Evolutionary conservation across 2,113 vertebrate genomes (phyloP).

Genomic region (Hiodon tergisus): DNA sequence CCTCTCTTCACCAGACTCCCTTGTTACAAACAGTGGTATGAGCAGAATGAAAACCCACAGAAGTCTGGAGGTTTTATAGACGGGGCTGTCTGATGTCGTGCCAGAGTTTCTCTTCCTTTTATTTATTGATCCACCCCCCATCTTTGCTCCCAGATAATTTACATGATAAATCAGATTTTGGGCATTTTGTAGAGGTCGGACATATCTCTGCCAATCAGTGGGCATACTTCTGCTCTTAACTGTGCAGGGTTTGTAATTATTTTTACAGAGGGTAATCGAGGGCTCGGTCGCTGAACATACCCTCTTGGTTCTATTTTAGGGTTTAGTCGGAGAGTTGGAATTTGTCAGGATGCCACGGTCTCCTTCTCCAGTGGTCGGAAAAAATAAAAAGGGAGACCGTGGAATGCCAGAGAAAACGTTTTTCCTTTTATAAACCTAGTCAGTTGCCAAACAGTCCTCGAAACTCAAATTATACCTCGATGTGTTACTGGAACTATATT

Average conservation of each 20-base stretch:
- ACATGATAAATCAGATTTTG: not conserved
- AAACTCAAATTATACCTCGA: not conserved
- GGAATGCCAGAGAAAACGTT: slow-evolving; percentile 42
- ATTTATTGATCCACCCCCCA: not conserved
- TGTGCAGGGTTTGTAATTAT: not conserved
- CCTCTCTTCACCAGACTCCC: not conserved
- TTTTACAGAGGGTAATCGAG: slow-evolving; percentile 43
- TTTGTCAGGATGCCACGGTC: slow-evolving; percentile 40
- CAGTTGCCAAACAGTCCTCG: slow-evolving; percentile 34
- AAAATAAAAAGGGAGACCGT: slow-evolving; percentile 40
- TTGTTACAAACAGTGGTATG: not conserved
- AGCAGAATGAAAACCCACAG: not conserved
- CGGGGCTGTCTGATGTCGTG: not conserved
- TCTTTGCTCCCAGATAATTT: not conserved
- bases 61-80: not conserved
- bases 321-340: slow-evolving; percentile 52
- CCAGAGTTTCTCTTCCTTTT: not conserved
- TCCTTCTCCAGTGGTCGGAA: slow-evolving; percentile 31
- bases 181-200: not conserved
- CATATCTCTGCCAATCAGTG: not conserved
- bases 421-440: slow-evolving; percentile 32
- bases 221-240: slow-evolving; percentile 22
- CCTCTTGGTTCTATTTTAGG: slow-evolving; percentile 55
- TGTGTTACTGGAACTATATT: no score
- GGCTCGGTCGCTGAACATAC: slow-evolving; percentile 45